Conservation (phyloP, 2,113 vertebrate genomes). For the Channa maculata region DNA sequence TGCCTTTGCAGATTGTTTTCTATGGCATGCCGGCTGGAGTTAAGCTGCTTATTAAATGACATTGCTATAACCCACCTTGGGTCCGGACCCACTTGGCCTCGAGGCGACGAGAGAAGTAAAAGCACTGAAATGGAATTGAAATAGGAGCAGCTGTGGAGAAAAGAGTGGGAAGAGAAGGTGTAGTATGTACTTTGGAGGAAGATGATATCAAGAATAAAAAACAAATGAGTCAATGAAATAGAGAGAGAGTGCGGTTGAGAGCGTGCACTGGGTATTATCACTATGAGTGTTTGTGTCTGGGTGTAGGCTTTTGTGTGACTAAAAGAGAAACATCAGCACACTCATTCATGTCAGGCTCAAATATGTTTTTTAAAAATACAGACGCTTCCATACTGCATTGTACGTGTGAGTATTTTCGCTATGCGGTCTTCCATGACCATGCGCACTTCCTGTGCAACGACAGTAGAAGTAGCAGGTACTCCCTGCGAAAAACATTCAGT, state of each 20-base stretch:
- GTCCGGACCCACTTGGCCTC: slow-evolving; percentile 62
- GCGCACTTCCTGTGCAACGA: slow-evolving; percentile 1
- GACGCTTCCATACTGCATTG: too few relatives aligned
- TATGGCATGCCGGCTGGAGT: slow-evolving; percentile 56
- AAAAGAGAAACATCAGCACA: slow-evolving; percentile 16
- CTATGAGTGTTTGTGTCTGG: slow-evolving; percentile 1
- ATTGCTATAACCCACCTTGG: slow-evolving; percentile 60
- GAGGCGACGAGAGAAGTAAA: slow-evolving; percentile 41
- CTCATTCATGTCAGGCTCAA: background rate
- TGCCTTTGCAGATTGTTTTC: slow-evolving; percentile 37
- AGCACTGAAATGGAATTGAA: slow-evolving; percentile 35
- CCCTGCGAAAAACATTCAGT: slow-evolving; percentile 66
- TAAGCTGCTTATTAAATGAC: slow-evolving; percentile 77
- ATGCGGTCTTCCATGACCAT: background rate
- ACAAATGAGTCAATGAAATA: slow-evolving; percentile 22
- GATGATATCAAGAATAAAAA: slow-evolving; percentile 25
- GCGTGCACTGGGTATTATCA: slow-evolving; percentile 15
- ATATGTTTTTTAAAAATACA: background rate
- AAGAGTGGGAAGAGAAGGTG: slow-evolving; percentile 23
- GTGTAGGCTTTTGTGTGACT: slow-evolving; percentile 1
- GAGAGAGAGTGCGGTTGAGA: slow-evolving; percentile 15
- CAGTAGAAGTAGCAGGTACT: slow-evolving; percentile 3
- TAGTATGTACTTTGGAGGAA: background rate
- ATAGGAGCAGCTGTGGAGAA: slow-evolving; percentile 42
- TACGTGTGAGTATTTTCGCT: background rate